Base-by-base conservation (phyloP, 1,140 invertebrate species). In the Planococcus citri region DNA sequence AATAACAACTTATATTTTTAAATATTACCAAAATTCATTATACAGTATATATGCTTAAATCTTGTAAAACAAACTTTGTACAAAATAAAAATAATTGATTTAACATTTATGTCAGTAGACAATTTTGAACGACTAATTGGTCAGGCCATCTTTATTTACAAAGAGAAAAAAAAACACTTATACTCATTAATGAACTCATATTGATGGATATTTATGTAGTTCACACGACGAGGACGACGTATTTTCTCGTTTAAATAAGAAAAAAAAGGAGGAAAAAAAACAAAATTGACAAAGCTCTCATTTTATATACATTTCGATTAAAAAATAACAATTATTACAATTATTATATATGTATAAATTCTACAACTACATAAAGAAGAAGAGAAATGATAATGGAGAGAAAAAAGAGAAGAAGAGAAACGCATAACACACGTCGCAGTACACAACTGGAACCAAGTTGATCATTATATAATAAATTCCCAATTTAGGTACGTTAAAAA, bases 1-100 rank as follows among this genome's bases (percentile, higher is more conserved):
- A 64, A 64, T 64, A 64, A 64, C 60, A 64, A 64, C 60, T 64
- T 64, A 64, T 64, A 64, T 64, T 64, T 64, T 64, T 64, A 64
- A 64, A 64, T 64, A 64, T 64, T 64, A 64, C 60, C 60, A 64
- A 64, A 64, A 64, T 64, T 64, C 60, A 64, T 64, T 64, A 64
- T 64, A 64, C 60, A 64, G 24, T 64, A 64, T 27, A 64, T 64
- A 64, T 64, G 60, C 60, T 4, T 64, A 64, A 60, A 60, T 60
- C n/a, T 25, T 64, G 60, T 64, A 64, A 64, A 64, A 64, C 60
- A 64, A 64, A 64, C 60, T 64, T 64, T 64, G 22, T 64, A 64
- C 60, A 64, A 64, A 20, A 64, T 64, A 64, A 64, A 64, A 64
- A 64, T 64, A 64, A 64, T 64, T 64, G 60, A 64, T 64, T 64